Evolutionary conservation across 1,140 invertebrate species (phyloP).

Genomic region (Trichonephila clavata): DNA sequence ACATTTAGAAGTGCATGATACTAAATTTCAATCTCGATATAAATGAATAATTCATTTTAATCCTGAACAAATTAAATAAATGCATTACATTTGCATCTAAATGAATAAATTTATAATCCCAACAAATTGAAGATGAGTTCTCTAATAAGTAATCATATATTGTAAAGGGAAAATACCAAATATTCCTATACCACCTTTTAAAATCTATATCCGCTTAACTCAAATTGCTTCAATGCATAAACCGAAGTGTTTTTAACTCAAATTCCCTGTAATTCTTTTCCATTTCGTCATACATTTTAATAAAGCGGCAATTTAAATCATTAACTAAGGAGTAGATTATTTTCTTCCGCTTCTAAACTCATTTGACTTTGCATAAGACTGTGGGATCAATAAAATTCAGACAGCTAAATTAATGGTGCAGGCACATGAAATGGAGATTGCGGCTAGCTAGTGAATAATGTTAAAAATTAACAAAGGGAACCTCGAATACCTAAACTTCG

Average conservation of each 20-base stretch:
- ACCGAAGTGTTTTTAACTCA: not conserved
- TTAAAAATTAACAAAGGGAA: slow-evolving; percentile 34
- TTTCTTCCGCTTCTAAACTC: slow-evolving; percentile 9
- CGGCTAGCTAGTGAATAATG: not conserved
- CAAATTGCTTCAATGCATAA: no score
- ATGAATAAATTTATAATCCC: no score
- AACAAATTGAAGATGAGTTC: no score
- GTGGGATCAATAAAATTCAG: slow-evolving; percentile 33
- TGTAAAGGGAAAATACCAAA: no score
- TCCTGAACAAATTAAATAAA: no score
- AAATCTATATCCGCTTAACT: no score
- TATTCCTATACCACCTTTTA: no score
- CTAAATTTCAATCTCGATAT: no score
- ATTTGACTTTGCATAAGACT: not conserved
- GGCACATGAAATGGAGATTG: not conserved
- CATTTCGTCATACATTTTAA: slow-evolving; percentile 25
- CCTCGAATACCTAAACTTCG: slow-evolving; percentile 17
- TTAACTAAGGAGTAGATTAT: slow-evolving; percentile 39
- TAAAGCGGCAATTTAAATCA: slow-evolving; percentile 37
- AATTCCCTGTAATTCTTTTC: not conserved
- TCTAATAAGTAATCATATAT: no score
- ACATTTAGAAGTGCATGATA: no score
- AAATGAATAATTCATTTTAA: no score
- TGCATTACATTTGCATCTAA: no score
- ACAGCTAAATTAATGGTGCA: slow-evolving; percentile 34